Base-by-base conservation (phyloP, 2,888 invertebrate species). In the Drosophila sordidula region DNA sequence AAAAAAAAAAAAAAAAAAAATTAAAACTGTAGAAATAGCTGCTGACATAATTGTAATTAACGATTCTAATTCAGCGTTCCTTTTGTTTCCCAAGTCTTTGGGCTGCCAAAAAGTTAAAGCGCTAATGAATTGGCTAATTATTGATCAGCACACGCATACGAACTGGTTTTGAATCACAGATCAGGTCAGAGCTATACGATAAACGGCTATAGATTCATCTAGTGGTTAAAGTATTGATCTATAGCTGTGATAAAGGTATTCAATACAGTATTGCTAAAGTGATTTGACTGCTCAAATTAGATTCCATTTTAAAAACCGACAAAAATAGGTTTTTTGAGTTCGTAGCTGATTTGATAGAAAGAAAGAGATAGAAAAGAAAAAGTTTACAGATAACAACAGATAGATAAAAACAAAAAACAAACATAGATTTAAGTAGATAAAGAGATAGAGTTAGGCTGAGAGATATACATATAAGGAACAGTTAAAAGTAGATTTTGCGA, bases 101-200 rank as follows among this genome's bases (percentile, higher is more conserved):
- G 12, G 8, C 12, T 16, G 34, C 25, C 26, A 38, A 38, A 47
- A 26, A 39, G 16, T 22, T 12, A 14, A 11, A 42, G 42, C 59
- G 36, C 34, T 68, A 68, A 68, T 68, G 59, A 36, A 47, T 46
- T 67, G 51, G 22, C 22, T 58, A 66, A 66, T 44, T 66, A 49
- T 9, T 29, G 41, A 22, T 26, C 54, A 8, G 44, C 42, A 32
- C 16, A 49, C 41, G 54, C 26, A 16, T 38, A 39, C 16, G 44
- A 70, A 61, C 55, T 39, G 62, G 72, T 58, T 63, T 50, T n/a
- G 46, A 29, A 54, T 44, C 32, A 32, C 16, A 64, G 18, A 32
- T 64, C 51, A 51, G 16, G 18, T 38, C 3, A 36, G 36, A 18
- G 34, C 12, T 34, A 4, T 8, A 9, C 11, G n/a, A 9, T 41